phyloP scores from a whole-genome alignment of 2,888 invertebrate species.

The Sarcophaga rosellei region DNA sequence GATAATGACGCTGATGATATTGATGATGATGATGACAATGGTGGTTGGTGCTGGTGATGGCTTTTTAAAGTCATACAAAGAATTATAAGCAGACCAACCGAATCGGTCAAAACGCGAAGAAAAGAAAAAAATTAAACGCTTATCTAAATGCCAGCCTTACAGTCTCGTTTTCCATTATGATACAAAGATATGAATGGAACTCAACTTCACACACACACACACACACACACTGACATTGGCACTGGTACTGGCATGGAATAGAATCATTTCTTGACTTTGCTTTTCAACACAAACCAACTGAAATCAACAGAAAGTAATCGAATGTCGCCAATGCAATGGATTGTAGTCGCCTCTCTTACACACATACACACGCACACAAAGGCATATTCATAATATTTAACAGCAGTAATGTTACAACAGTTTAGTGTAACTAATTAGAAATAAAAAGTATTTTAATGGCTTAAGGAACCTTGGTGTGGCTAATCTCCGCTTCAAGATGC shows the following conservation, averaged over 20 bases:
- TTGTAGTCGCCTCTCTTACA: conserved; percentile 62
- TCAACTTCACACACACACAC: conserved; percentile 42
- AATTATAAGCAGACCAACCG: background rate
- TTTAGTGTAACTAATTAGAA: background rate
- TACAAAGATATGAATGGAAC: conserved; percentile 77
- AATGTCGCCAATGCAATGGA: conserved; percentile 77
- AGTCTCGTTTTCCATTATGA: conserved; percentile 82
- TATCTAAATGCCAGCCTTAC: conserved; percentile 82
- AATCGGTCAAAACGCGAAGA: background rate
- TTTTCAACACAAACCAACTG: conserved; percentile 63
- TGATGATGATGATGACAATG: conserved; percentile 25
- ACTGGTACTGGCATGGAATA: too few species aligned
- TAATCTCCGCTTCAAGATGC: too few species aligned
- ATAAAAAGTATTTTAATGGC: background rate
- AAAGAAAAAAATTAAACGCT: conserved; percentile 72
- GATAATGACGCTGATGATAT: conserved; percentile 48
- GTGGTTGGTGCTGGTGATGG: conserved; percentile 45
- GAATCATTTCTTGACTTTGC: background rate
- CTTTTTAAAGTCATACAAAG: conserved; percentile 55
- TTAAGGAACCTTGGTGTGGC: too few species aligned
- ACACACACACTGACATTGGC: background rate
- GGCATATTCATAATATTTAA: background rate
- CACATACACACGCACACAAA: conserved; percentile 37
- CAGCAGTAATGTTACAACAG: background rate
- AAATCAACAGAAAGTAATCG: conserved; percentile 76